Conservation (phyloP, 2,113 vertebrate species). For the Nothocercus julius region DNA sequence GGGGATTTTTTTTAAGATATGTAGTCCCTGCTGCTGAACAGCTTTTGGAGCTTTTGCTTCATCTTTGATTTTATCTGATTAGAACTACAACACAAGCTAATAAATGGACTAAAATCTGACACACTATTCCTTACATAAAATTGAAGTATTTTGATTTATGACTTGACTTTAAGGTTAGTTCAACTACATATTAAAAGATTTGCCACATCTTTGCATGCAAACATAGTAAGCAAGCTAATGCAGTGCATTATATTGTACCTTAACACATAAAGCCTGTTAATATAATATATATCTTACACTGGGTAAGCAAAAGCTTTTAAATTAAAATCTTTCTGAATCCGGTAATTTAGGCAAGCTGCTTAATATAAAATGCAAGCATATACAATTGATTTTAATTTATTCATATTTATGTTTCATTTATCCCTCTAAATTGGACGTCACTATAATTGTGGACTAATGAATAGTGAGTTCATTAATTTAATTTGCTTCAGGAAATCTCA, state of each 20-base stretch:
- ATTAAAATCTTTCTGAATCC: not conserved
- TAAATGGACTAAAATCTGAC: not conserved
- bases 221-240: not conserved
- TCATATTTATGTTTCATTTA: not conserved
- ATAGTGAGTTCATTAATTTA: not conserved
- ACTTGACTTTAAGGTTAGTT: not conserved
- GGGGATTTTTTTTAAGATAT: too few species aligned
- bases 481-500: constrained; percentile 13
- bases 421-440: constrained; percentile 9
- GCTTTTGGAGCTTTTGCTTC: not conserved
- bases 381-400: not conserved
- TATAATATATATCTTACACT: not conserved
- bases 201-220: not conserved
- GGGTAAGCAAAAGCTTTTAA: not conserved
- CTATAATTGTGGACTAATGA: not conserved
- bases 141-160: not conserved
- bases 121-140: not conserved
- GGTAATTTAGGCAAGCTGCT: not conserved
- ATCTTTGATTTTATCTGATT: not conserved
- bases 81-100: not conserved
- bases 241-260: not conserved
- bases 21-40: not conserved
- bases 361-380: not conserved
- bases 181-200: not conserved
- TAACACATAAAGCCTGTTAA: not conserved